phyloP scores from a whole-genome alignment of 2,113 vertebrate species.

The Barnardius zonarius region DNA sequence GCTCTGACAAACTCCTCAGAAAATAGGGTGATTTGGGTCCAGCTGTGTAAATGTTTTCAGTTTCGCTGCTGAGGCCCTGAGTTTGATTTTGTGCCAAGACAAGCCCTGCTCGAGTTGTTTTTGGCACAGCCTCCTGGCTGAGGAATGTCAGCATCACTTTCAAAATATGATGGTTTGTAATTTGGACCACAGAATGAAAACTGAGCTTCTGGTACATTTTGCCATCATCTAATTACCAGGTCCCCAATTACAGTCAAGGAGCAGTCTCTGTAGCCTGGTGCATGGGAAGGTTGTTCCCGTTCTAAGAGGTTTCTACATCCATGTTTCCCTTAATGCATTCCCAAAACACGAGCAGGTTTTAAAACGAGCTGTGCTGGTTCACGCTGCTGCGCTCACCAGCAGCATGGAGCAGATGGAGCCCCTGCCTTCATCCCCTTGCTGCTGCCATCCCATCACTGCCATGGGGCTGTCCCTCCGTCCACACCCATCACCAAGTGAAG shows the following conservation, averaged over 20 bases:
- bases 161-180: conserved; percentile 92
- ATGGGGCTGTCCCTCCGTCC: rapidly evolving
- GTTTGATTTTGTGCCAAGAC: conserved; percentile 92
- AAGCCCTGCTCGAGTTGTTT: conserved; percentile 90
- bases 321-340: background rate
- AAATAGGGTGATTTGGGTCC: conserved; percentile 83
- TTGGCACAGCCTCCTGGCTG: conserved; percentile 87
- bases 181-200: conserved; percentile 87
- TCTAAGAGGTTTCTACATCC: conserved; percentile 38
- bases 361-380: rapidly evolving
- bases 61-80: conserved; percentile 88
- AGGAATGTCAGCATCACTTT: conserved; percentile 97
- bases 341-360: background rate
- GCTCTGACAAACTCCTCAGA: conserved; percentile 75
- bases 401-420: rapidly evolving
- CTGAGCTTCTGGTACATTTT: conserved; percentile 83
- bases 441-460: background rate
- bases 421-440: rapidly evolving
- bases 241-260: conserved; percentile 78
- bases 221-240: conserved; percentile 83
- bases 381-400: background rate
- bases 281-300: conserved; percentile 72
- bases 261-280: conserved; percentile 62
- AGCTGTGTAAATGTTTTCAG: conserved; percentile 99
- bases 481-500: rapidly evolving